Evolutionary conservation across 2,888 invertebrate genomes (phyloP), one percentile per base, ranked within the genome.

Genomic region (Orthosia gracilis): DNA sequence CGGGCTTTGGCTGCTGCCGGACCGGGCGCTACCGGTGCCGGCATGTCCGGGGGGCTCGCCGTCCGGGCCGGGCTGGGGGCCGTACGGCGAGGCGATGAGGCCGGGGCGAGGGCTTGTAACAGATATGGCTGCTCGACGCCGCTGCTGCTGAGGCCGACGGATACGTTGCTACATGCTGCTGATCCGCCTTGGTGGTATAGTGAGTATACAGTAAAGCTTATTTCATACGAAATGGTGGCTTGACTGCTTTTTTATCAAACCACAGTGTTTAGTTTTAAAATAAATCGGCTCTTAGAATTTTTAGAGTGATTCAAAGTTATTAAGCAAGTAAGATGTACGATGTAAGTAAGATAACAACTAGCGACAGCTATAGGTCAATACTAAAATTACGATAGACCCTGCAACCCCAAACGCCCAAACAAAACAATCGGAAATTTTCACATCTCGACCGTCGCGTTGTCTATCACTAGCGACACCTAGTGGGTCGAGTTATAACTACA

Each of bases 181-280:
- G 89, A 91, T 3, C 93, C 93, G 2, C 95, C 96, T 0, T 96
- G 96, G 96, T 96, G 94, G 93, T 89, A 94, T 85, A 91, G 96
- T 96, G 78, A 92, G 95, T 92, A 40, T 40, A 7, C 40, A 40
- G 40, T 1, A 40, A 9, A 9, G 40, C 9, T 40, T 18, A 49
- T 49, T 63, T 17, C 11, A 9, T 40, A 7, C n/a, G 15, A 31
- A n/a, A 5, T 31, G 7, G 40, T 40, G 40, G 1, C 40, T 40
- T 40, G 40, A 9, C 59, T 61, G 1, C 26, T 40, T 15, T 40
- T 40, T 7, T 9, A 40, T 9, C 40, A 40, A 40, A 40, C 31
- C 5, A 31, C 7, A 31, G 7, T 31, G 5, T 31, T 31, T 31
- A 31, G 7, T 31, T 31, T 31, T 7, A 5, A 31, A 31, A 31